Evolutionary conservation across 2,113 vertebrate genomes (phyloP).

Genomic region (Junco hyemalis): DNA sequence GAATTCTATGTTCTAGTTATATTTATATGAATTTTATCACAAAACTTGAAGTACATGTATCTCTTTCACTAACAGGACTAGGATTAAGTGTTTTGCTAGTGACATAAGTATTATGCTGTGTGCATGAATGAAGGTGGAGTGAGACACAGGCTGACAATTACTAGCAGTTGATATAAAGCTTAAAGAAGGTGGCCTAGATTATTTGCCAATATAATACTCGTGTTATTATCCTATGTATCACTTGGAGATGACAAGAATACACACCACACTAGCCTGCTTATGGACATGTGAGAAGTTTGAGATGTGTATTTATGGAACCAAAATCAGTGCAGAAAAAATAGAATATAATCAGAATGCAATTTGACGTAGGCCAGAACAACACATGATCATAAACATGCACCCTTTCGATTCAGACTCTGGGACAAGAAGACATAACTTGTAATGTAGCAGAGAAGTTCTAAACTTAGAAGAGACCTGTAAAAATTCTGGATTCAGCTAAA

Average conservation of each 20-base stretch:
- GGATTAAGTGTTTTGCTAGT: not conserved
- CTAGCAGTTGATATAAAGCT: not conserved
- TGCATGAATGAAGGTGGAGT: not conserved
- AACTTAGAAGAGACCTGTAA: not conserved
- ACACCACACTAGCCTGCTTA: not conserved
- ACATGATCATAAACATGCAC: not conserved
- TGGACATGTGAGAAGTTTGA: not conserved
- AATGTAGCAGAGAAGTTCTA: not conserved
- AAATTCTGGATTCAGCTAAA: not conserved
- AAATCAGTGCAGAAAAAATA: not conserved
- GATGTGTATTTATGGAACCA: not conserved
- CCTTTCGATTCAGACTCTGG: not conserved
- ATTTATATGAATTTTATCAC: not conserved
- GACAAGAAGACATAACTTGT: not conserved
- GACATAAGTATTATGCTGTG: not conserved
- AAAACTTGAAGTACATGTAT: not conserved
- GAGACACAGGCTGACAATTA: not conserved
- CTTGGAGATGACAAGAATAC: not conserved
- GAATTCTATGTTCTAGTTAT: not conserved
- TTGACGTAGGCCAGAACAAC: accelerated
- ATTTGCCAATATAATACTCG: not conserved
- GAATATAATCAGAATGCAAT: not conserved
- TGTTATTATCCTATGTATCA: not conserved
- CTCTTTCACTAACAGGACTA: not conserved
- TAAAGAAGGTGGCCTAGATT: not conserved